A percentile compares a stretch with the other conserved stretches of the same genome.
phyloP scores from a whole-genome alignment of 2,888 invertebrate genomes.

The Acrocera orbiculus region DNA sequence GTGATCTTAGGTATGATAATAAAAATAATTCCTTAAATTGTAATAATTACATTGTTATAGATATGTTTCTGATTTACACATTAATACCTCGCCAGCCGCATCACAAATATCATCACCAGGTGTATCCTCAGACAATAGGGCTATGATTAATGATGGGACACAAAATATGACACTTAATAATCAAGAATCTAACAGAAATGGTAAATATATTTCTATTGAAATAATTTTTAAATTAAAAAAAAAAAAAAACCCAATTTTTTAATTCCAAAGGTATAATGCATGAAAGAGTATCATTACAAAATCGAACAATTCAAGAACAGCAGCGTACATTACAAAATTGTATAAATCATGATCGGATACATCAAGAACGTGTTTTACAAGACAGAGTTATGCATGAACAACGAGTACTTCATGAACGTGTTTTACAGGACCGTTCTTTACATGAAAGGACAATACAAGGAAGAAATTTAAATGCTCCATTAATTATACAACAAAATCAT shows the following conservation, averaged over 20 bases:
- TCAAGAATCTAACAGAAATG: conserved; percentile 14
- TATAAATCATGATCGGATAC: conserved; percentile 13
- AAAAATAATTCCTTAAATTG: no score
- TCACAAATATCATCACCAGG: conserved; percentile 16
- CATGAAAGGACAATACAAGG: conserved; percentile 10
- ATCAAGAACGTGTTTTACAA: conserved; percentile 14
- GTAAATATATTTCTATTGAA: background rate
- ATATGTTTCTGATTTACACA: conserved; percentile 17
- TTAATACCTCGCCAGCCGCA: conserved; percentile 16
- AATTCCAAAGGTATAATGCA: background rate
- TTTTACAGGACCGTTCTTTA: conserved; percentile 13
- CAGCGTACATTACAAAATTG: conserved; percentile 13
- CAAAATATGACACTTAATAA: no score
- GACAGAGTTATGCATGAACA: conserved; percentile 14
- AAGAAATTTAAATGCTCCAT: conserved; percentile 11
- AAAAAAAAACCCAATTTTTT: background rate
- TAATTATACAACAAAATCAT: conserved; percentile 14
- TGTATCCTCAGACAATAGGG: conserved; percentile 11
- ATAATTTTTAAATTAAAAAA: background rate
- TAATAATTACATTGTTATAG: conserved; percentile 6
- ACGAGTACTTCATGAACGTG: conserved; percentile 13
- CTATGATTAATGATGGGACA: conserved; percentile 14
- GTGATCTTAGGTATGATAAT: conserved; percentile 16
- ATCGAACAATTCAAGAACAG: conserved; percentile 14
- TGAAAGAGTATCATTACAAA: conserved; percentile 2